phyloP scores from a whole-genome alignment of 2,888 invertebrate genomes.

The Drosophila borborema region DNA sequence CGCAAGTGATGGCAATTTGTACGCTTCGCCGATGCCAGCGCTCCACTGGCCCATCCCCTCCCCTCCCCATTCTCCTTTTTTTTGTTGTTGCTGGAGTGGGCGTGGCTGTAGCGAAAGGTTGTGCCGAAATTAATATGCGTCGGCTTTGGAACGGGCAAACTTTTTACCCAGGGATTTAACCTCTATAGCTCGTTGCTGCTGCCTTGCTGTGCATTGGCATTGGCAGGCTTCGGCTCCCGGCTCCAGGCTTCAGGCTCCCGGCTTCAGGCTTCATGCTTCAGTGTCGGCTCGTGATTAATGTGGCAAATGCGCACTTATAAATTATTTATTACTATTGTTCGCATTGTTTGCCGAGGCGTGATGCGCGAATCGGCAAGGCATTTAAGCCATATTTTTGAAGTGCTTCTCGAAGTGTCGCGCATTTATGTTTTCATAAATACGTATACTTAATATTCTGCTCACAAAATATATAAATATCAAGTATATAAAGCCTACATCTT shows the following conservation, averaged over 20 bases:
- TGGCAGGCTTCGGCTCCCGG: slow-evolving; percentile 16
- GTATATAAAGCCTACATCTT: neutral
- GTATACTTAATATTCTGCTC: slow-evolving; percentile 55
- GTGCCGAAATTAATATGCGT: slow-evolving; percentile 79
- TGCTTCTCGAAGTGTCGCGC: slow-evolving; percentile 16
- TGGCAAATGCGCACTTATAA: slow-evolving; percentile 80
- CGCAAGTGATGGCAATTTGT: slow-evolving; percentile 81
- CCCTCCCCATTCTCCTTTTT: too few relatives aligned
- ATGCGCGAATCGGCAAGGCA: slow-evolving; percentile 69
- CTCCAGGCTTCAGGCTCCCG: slow-evolving; percentile 10
- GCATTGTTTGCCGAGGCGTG: slow-evolving; percentile 73
- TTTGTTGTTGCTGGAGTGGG: neutral
- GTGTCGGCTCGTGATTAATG: slow-evolving; percentile 72
- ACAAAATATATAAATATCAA: slow-evolving; percentile 15
- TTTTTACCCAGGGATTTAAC: slow-evolving; percentile 63
- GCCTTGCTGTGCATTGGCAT: slow-evolving; percentile 10
- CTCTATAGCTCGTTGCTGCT: slow-evolving; percentile 30
- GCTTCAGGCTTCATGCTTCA: slow-evolving; percentile 20
- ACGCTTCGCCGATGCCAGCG: slow-evolving; percentile 61
- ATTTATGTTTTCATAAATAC: slow-evolving; percentile 32
- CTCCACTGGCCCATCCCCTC: too few relatives aligned
- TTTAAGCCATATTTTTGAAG: slow-evolving; percentile 72
- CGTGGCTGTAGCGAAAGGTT: slow-evolving; percentile 23
- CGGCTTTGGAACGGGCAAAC: slow-evolving; percentile 56
- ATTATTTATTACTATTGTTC: slow-evolving; percentile 78